These are phyloP conservation scores for Glyphotaelius pellucidus DNA, from an alignment of 2,888 invertebrate genomes.

Conservation along the genomic window DNA sequence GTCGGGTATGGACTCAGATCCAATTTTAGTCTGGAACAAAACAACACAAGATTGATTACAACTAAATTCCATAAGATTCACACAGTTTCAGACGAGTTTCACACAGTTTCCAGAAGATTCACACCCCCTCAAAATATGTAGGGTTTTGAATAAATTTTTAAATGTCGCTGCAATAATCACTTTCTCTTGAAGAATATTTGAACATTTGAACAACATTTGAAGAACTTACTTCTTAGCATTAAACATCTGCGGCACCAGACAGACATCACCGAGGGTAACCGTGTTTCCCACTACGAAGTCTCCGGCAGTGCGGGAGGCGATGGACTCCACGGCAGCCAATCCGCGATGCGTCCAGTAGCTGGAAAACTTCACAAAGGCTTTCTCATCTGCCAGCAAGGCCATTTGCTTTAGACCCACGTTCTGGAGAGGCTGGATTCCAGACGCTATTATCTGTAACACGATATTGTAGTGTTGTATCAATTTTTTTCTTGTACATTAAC, in stretches of 20 bases:
- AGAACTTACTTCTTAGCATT: constrained; percentile 77
- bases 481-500: no score
- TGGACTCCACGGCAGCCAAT: constrained; percentile 77
- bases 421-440: constrained; percentile 85
- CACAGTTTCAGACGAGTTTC: no score
- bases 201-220: not conserved
- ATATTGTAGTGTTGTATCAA: not conserved
- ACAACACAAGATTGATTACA: constrained; percentile 6
- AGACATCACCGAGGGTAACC: constrained; percentile 82
- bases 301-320: constrained; percentile 74
- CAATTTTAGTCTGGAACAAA: constrained; percentile 71
- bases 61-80: not conserved
- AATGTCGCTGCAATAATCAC: not conserved
- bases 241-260: constrained; percentile 81
- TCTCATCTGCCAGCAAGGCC: constrained; percentile 71
- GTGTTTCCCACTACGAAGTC: constrained; percentile 80
- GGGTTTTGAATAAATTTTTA: no score
- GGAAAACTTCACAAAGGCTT: constrained; percentile 75
- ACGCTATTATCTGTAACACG: constrained; percentile 75
- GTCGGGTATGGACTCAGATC: constrained; percentile 71
- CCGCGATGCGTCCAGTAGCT: constrained; percentile 77
- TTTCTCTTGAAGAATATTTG: no score
- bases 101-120: no score
- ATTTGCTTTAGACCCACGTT: constrained; percentile 76
- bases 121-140: not conserved